These are phyloP conservation scores for Drosophila picticornis DNA, from an alignment of 2,888 invertebrate genomes.

Conservation along the genomic window DNA sequence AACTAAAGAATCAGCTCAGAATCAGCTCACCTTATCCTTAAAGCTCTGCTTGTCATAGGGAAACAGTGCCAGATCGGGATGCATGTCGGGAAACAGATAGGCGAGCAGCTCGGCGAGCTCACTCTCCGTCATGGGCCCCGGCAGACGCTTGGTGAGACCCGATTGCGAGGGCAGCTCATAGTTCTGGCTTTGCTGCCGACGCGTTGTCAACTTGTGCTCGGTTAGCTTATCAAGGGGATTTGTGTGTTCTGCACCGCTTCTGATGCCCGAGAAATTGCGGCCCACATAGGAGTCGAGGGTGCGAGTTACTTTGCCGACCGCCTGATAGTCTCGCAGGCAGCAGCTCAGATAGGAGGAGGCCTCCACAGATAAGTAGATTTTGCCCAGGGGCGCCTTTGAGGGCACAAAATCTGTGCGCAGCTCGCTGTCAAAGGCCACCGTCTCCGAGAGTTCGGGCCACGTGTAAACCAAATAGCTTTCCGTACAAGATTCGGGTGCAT, in stretches of 20 bases:
- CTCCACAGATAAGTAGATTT: conserved; percentile 88
- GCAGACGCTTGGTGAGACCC: conserved; percentile 86
- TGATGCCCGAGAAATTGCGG: conserved; percentile 85
- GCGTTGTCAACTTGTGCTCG: conserved; percentile 89
- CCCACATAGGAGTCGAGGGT: conserved; percentile 81
- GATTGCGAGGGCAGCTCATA: conserved; percentile 84
- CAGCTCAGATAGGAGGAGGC: conserved; percentile 92
- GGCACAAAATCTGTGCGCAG: conserved; percentile 96
- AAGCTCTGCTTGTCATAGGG: conserved; percentile 86
- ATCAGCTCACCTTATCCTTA: conserved; percentile 84
- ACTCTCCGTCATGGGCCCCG: conserved; percentile 92
- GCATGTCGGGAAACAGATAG: conserved; percentile 95
- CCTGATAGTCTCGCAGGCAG: conserved; percentile 90
- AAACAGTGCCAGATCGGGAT: conserved; percentile 86
- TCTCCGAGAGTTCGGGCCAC: conserved; percentile 95
- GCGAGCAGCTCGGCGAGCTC: conserved; percentile 91
- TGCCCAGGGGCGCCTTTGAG: conserved; percentile 89
- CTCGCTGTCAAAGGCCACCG: conserved; percentile 94
- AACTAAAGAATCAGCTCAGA: conserved; percentile 36
- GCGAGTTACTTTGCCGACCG: conserved; percentile 86
- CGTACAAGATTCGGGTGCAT: conserved; percentile 92
- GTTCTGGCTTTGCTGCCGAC: conserved; percentile 28
- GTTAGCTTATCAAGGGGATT: conserved; percentile 90
- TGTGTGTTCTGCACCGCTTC: conserved; percentile 86
- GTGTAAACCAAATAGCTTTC: conserved; percentile 92